Conservation (phyloP, 2,797 vertebrate species). For the Ptychadena robeensis region DNA sequence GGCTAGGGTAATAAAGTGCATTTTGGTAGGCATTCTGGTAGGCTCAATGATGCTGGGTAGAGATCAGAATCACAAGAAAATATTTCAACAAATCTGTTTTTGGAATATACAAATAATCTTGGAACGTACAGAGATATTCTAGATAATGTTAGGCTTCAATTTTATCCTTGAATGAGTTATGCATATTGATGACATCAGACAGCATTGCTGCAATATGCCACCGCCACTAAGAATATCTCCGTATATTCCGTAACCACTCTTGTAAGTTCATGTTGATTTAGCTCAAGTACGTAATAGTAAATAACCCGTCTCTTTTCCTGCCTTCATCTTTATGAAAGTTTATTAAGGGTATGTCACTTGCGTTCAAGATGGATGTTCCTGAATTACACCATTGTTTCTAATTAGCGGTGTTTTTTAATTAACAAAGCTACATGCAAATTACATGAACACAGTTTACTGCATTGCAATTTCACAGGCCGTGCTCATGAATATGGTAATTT, state of each 20-base stretch:
- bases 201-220: neutral
- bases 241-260: slow-evolving; percentile 72
- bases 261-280: slow-evolving; percentile 82
- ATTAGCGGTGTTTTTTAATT: slow-evolving; percentile 79
- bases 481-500: slow-evolving; percentile 86
- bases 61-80: too few relatives aligned
- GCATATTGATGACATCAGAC: neutral
- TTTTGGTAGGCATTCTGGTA: too few relatives aligned
- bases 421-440: slow-evolving; percentile 81
- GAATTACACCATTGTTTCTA: slow-evolving; percentile 75
- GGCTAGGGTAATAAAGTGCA: too few relatives aligned
- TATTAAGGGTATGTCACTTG: slow-evolving; percentile 75
- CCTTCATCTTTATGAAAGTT: slow-evolving; percentile 78
- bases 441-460: slow-evolving; percentile 80
- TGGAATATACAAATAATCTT: too few relatives aligned
- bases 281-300: slow-evolving; percentile 78
- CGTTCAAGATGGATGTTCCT: slow-evolving; percentile 71
- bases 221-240: slow-evolving; percentile 16
- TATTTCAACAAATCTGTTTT: too few relatives aligned
- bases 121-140: too few relatives aligned
- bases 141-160: too few relatives aligned
- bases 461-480: slow-evolving; percentile 77
- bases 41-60: too few relatives aligned
- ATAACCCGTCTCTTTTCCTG: slow-evolving; percentile 83
- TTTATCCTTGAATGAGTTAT: too few relatives aligned